phyloP scores from a whole-genome alignment of 2,113 vertebrate species.

The Dunckerocampus dactyliophorus region DNA sequence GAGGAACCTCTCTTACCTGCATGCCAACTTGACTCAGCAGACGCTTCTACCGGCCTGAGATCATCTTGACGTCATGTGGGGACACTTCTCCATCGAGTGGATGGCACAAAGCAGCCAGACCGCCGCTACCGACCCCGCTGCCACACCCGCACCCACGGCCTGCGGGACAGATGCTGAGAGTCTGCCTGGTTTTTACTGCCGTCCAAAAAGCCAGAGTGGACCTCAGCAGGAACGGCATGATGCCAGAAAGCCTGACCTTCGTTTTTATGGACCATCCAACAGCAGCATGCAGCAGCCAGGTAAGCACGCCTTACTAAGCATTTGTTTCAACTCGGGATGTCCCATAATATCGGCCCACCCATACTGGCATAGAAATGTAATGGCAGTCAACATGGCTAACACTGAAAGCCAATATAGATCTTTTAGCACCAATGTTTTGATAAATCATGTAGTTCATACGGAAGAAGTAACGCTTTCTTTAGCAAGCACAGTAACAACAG shows the following conservation, averaged over 20 bases:
- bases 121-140: neutral
- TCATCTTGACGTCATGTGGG: constrained; percentile 51
- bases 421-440: too few species aligned
- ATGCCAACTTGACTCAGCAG: neutral
- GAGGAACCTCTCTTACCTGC: constrained; percentile 1
- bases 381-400: too few species aligned
- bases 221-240: constrained; percentile 10
- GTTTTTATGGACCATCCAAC: neutral
- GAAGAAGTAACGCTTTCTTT: too few species aligned
- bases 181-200: constrained; percentile 69
- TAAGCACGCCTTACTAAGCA: neutral
- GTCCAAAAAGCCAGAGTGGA: neutral
- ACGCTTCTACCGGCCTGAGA: neutral
- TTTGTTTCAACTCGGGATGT: too few species aligned
- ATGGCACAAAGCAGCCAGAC: constrained; percentile 74
- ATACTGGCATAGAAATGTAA: too few species aligned
- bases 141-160: constrained; percentile 23
- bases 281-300: constrained; percentile 11
- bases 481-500: too few species aligned
- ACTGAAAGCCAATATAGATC: too few species aligned
- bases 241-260: constrained; percentile 3
- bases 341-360: too few species aligned
- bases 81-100: constrained; percentile 76
- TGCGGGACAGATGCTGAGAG: constrained; percentile 68
- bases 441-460: too few species aligned